These are phyloP conservation scores for Misgurnus mizolepis DNA, from an alignment of 2,113 vertebrate species.

Conservation along the genomic window DNA sequence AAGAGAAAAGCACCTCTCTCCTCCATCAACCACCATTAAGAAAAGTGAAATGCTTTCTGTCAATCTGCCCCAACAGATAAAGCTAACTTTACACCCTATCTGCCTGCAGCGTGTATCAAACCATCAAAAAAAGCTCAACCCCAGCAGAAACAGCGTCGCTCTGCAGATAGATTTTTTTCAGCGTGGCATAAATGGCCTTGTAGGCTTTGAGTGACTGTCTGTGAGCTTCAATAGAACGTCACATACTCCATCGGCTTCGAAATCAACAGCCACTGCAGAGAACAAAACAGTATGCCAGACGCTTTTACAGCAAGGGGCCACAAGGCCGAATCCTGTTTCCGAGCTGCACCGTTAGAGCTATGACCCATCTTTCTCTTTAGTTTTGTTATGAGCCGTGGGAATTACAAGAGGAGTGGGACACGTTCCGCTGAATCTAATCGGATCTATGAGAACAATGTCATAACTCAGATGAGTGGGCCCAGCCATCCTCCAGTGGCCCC, in stretches of 20 bases:
- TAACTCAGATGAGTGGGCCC: constrained; percentile 53
- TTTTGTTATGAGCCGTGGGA: constrained; percentile 51
- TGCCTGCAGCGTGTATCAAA: constrained; percentile 27
- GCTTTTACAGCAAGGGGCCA: constrained; percentile 40
- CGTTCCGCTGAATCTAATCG: constrained; percentile 54
- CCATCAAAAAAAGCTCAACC: constrained; percentile 37
- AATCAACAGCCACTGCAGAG: constrained; percentile 46
- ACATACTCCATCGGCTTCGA: constrained; percentile 47
- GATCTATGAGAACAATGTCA: constrained; percentile 52
- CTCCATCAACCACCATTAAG: background rate
- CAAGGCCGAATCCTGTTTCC: constrained; percentile 45
- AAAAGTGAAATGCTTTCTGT: constrained; percentile 18
- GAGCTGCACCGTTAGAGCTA: constrained; percentile 16
- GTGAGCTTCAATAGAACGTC: constrained; percentile 45
- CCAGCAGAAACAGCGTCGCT: constrained; percentile 34
- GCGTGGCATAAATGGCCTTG: constrained; percentile 43
- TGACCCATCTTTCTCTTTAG: constrained; percentile 49
- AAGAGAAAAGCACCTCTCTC: background rate
- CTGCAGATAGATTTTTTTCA: constrained; percentile 42
- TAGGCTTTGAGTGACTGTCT: constrained; percentile 54
- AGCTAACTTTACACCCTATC: constrained; percentile 21
- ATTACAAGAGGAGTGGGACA: constrained; percentile 48
- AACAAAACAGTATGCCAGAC: constrained; percentile 45
- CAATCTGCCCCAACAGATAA: constrained; percentile 22
- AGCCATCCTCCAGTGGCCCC: constrained; percentile 19